Base-by-base conservation (phyloP, 2,797 vertebrate genomes). In the Bucorvus abyssinicus region DNA sequence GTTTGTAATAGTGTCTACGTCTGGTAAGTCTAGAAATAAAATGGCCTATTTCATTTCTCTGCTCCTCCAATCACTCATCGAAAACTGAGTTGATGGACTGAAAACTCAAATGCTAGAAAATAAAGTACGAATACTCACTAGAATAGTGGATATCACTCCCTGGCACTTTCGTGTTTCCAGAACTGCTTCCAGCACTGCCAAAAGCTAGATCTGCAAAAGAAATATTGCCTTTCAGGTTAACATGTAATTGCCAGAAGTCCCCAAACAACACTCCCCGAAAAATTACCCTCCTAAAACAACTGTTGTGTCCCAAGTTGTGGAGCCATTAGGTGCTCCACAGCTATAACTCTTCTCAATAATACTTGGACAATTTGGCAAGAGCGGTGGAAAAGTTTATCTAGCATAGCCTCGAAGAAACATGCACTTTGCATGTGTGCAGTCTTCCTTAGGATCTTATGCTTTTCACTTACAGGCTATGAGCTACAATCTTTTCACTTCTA, bases 41-140 rank as follows among this genome's bases (percentile, higher is more conserved):
- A 21, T 23, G 59, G 19, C 40, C 34, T 16, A 30, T 38, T 93
- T 53, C 2, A 29, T 69, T 90, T 89, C 45, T 75, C 20, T 49
- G 29, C 32, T 73, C n/a, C 27, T 79, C 20, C 29, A 49, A 27
- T 55, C n/a, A 34, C 12, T 71, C 44, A 61, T 12, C 4, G 14
- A 64, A 84, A 95, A 42, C 22, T 64, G 87, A 74, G 57, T 19
- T 26, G 26, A 67, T 55, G 24, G 55, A 57, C 38, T 49, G 42
- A 91, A 91, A 88, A 75, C n/a, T 63, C 30, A 55, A 71, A 82
- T 77, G n/a, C 19, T 2, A 3, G 34, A 53, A 27, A 88, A 61
- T 42, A 34, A 95, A 95, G 49, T 21, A 92, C 56, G 52, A 81
- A 38, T 6, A 98, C 98, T 98, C 90, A 98, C 97, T 97, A 36